phyloP scores from a whole-genome alignment of 2,797 vertebrate genomes.

The Caiman crocodilus region DNA sequence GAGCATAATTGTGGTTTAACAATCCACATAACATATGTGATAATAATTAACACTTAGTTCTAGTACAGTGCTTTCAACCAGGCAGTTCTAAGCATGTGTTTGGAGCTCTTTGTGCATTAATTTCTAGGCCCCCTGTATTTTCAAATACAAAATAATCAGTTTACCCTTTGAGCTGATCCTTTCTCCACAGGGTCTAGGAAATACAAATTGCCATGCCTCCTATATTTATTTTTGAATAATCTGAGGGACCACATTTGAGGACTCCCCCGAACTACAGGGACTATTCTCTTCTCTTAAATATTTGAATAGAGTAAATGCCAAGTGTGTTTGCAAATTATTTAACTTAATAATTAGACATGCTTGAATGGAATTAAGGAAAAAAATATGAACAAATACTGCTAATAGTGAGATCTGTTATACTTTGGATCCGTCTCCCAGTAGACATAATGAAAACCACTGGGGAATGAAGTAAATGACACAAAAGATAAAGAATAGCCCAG shows the following conservation, averaged over 20 bases:
- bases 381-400: conserved; percentile 12
- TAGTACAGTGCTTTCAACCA: background rate
- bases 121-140: conserved; percentile 9
- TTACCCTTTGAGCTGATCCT: conserved; percentile 53
- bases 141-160: conserved; percentile 53
- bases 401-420: conserved; percentile 50
- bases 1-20: conserved; percentile 25
- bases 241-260: background rate
- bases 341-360: conserved; percentile 73
- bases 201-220: conserved; percentile 27
- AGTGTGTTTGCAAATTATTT: conserved; percentile 71
- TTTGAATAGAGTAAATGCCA: conserved; percentile 74
- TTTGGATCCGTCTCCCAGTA: background rate
- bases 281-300: conserved; percentile 59
- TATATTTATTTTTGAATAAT: conserved; percentile 38
- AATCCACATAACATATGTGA: conserved; percentile 8
- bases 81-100: background rate
- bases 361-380: conserved; percentile 33
- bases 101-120: conserved; percentile 14
- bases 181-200: conserved; percentile 18
- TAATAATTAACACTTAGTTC: background rate
- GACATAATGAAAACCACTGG: conserved; percentile 50
- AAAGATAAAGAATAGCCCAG: background rate
- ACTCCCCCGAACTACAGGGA: background rate
- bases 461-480: conserved; percentile 40